Conservation (phyloP, 2,888 invertebrate genomes). For the Candidula unifasciata region DNA sequence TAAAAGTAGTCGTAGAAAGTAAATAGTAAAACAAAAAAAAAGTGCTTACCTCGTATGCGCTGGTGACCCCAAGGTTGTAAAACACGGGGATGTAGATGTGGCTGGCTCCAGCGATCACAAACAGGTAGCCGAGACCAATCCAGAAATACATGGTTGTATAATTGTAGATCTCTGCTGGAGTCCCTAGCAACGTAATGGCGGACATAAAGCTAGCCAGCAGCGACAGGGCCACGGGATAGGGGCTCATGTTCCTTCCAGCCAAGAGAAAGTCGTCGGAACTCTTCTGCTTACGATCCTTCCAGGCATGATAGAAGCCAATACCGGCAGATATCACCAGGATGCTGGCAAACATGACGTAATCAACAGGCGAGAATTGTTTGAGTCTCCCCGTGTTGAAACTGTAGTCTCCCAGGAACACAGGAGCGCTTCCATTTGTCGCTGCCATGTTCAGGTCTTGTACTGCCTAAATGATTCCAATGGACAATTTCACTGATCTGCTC, state of each 20-base stretch:
- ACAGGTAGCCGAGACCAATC: slow-evolving; percentile 71
- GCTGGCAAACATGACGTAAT: slow-evolving; percentile 72
- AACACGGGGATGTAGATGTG: slow-evolving; percentile 71
- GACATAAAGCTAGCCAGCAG: slow-evolving; percentile 77
- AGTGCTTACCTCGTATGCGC: slow-evolving; percentile 69
- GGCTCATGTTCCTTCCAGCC: slow-evolving; percentile 74
- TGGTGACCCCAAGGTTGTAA: slow-evolving; percentile 67
- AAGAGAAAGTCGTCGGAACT: slow-evolving; percentile 71
- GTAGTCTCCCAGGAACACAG: slow-evolving; percentile 53
- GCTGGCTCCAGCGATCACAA: slow-evolving; percentile 72
- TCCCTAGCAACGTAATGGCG: slow-evolving; percentile 76
- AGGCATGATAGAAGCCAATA: slow-evolving; percentile 74
- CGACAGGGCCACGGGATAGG: slow-evolving; percentile 74
- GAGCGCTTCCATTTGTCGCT: neutral
- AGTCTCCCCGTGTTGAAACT: slow-evolving; percentile 64
- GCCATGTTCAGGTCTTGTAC: slow-evolving; percentile 3
- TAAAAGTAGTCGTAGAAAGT: neutral
- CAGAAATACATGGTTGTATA: slow-evolving; percentile 74
- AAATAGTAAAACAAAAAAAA: neutral
- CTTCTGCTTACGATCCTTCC: slow-evolving; percentile 67
- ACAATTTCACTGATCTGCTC: neutral
- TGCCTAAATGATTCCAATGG: neutral
- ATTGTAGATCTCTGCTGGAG: slow-evolving; percentile 75
- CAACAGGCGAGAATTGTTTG: slow-evolving; percentile 62
- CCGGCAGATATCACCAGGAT: slow-evolving; percentile 68